Conservation (phyloP, 2,888 invertebrate species). For the Blastobasis adustella region DNA sequence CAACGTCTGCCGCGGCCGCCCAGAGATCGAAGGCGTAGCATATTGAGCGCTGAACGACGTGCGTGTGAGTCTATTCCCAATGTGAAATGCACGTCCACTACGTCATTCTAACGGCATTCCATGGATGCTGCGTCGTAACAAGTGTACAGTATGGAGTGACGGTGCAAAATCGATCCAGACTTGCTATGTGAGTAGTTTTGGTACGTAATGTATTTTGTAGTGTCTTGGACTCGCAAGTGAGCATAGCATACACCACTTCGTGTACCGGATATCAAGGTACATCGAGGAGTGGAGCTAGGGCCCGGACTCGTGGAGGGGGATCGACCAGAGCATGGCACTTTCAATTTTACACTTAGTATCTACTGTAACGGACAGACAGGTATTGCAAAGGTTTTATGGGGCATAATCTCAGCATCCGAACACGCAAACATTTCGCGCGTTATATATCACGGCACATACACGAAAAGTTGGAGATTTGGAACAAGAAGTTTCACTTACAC, state of each 20-base stretch:
- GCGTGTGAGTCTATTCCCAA: conserved; percentile 27
- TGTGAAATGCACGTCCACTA: conserved; percentile 24
- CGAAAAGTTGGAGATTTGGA: conserved; percentile 74
- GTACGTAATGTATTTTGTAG: conserved; percentile 43
- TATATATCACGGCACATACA: conserved; percentile 62
- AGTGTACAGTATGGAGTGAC: conserved; percentile 65
- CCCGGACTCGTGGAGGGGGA: conserved; percentile 41
- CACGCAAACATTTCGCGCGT: conserved; percentile 68
- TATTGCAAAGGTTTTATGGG: conserved; percentile 55
- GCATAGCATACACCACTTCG: conserved; percentile 50
- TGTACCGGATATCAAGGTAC: conserved; percentile 36
- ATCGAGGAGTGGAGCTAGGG: conserved; percentile 30
- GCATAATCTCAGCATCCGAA: conserved; percentile 58
- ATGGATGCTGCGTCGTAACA: conserved; percentile 18
- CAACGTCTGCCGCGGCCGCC: conserved; percentile 25
- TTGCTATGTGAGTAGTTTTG: conserved; percentile 50
- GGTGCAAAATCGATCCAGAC: conserved; percentile 79
- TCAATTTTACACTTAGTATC: conserved; percentile 57
- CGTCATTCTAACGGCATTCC: conserved; percentile 28
- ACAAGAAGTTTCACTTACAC: conserved; percentile 74
- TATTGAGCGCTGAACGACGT: conserved; percentile 50
- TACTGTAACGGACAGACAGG: conserved; percentile 40
- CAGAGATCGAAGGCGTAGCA: conserved; percentile 56
- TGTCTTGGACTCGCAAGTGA: conserved; percentile 45
- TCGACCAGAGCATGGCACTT: conserved; percentile 75